Conservation (phyloP, 1,140 invertebrate genomes). For the Atopsyche davidsoni region DNA sequence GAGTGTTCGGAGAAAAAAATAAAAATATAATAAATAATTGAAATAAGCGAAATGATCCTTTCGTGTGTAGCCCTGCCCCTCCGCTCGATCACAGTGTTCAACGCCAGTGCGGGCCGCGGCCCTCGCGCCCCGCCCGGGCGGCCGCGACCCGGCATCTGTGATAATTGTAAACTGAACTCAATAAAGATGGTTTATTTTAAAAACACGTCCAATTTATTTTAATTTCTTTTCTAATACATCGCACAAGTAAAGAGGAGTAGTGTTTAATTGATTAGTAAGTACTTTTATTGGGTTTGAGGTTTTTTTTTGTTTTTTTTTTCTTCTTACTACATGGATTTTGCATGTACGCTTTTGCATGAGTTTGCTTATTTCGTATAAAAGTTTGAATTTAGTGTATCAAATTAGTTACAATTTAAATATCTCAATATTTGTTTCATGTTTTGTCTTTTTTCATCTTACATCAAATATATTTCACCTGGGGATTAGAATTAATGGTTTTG, state of each 20-base stretch:
- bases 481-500: too few species aligned
- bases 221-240: background rate
- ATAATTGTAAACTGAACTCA: conserved; percentile 30
- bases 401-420: too few species aligned
- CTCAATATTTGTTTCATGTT: too few species aligned
- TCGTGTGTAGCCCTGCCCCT: too few species aligned
- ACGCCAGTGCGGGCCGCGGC: too few species aligned
- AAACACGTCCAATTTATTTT: conserved; percentile 9
- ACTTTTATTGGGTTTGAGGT: background rate
- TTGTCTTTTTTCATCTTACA: too few species aligned
- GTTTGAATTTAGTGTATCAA: too few species aligned
- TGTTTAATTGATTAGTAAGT: conserved; percentile 1
- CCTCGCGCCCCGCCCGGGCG: too few species aligned
- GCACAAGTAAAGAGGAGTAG: background rate
- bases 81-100: too few species aligned
- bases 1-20: conserved; percentile 48
- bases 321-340: background rate
- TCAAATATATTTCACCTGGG: too few species aligned
- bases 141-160: conserved; percentile 29
- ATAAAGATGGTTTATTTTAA: conserved; percentile 30
- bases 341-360: background rate
- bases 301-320: conserved; percentile 8
- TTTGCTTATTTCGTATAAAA: background rate
- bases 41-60: conserved; percentile 1
- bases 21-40: conserved; percentile 20